Conservation (phyloP, 2,888 invertebrate genomes). For the Aleiodes testaceus region DNA sequence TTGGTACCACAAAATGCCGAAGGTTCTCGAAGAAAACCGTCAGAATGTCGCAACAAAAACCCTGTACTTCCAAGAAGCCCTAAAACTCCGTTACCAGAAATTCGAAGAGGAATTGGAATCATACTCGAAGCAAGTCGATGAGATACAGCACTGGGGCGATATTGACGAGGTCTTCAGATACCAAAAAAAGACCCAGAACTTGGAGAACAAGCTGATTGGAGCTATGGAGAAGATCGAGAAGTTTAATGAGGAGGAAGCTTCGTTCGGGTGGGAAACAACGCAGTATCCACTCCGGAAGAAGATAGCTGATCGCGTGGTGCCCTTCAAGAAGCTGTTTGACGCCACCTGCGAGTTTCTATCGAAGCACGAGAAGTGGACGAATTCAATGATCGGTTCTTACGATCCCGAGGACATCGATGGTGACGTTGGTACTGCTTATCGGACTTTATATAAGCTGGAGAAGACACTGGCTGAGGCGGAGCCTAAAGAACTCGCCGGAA, state of each 20-base stretch:
- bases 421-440: constrained; percentile 78
- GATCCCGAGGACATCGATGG: constrained; percentile 94
- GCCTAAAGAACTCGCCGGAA: constrained; percentile 81
- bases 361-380: constrained; percentile 90
- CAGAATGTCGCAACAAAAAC: constrained; percentile 86
- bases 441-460: constrained; percentile 89
- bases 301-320: constrained; percentile 85
- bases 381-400: constrained; percentile 82
- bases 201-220: constrained; percentile 83
- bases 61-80: constrained; percentile 86
- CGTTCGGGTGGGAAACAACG: constrained; percentile 92
- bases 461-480: constrained; percentile 87
- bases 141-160: constrained; percentile 90
- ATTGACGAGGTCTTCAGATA: constrained; percentile 85
- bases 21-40: constrained; percentile 87
- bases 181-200: constrained; percentile 82
- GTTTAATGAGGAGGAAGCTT: constrained; percentile 92
- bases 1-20: constrained; percentile 88
- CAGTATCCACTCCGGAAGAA: constrained; percentile 90
- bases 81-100: constrained; percentile 85
- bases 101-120: constrained; percentile 89
- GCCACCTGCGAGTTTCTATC: constrained; percentile 88
- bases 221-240: constrained; percentile 89
- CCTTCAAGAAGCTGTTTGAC: constrained; percentile 91
- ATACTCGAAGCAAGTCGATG: constrained; percentile 87